Conservation (phyloP, 2,888 invertebrate genomes). For the Athetis lepigone region DNA sequence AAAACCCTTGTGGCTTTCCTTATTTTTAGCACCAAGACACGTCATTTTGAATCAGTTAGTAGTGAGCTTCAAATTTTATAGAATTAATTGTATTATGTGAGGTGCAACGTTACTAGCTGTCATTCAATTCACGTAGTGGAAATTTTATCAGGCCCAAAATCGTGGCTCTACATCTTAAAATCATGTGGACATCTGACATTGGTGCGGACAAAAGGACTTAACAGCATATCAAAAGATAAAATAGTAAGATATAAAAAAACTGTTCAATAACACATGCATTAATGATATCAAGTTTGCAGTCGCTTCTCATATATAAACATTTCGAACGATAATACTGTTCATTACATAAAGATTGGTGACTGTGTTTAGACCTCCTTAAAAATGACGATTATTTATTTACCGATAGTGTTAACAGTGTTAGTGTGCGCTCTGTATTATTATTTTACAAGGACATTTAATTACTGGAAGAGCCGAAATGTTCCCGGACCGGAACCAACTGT, state of each 20-base stretch:
- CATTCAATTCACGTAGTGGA: background rate
- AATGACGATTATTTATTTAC: constrained; percentile 45
- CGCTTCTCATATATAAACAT: constrained; percentile 26
- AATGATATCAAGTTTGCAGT: background rate
- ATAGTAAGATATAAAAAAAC: background rate
- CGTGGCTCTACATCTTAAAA: background rate
- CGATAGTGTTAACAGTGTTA: constrained; percentile 40
- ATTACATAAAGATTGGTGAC: constrained; percentile 17
- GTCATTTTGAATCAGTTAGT: too few relatives aligned
- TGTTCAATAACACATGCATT: background rate
- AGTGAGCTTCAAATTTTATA: too few relatives aligned
- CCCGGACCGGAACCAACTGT: constrained; percentile 68
- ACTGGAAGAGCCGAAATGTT: constrained; percentile 74
- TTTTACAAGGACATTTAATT: constrained; percentile 72
- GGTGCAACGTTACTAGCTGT: background rate
- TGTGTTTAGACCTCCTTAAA: constrained; percentile 4
- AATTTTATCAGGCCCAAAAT: background rate
- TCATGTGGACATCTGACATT: too few relatives aligned
- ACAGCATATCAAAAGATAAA: background rate
- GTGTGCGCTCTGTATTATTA: constrained; percentile 65
- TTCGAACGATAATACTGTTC: background rate
- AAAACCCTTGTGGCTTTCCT: too few relatives aligned
- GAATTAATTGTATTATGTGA: too few relatives aligned
- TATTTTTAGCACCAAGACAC: too few relatives aligned
- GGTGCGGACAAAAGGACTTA: background rate